These are phyloP conservation scores for Sturnus vulgaris DNA, from an alignment of 2,113 vertebrate species.

Conservation along the genomic window DNA sequence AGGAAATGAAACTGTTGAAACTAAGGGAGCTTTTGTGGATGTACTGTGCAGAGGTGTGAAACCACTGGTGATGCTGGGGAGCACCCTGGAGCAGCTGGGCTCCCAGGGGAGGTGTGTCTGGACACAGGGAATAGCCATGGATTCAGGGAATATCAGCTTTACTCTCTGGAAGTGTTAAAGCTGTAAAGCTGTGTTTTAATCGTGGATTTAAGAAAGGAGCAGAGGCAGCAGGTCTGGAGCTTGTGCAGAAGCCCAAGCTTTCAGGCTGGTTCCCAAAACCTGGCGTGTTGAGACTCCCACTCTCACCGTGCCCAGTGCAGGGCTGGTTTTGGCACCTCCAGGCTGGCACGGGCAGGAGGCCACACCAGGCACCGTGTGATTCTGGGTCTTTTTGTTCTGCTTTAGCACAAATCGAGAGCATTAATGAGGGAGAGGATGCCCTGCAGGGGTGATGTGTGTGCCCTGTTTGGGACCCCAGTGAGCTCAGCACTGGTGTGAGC, in stretches of 20 bases:
- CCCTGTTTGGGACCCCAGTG: fast-evolving
- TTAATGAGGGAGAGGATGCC: fast-evolving
- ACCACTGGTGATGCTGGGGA: not conserved
- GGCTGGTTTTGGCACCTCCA: not conserved
- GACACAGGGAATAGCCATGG: not conserved
- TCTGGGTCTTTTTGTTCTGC: not conserved
- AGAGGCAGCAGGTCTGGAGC: not conserved
- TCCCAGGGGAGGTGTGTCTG: not conserved
- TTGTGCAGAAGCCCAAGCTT: not conserved
- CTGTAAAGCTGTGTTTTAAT: not conserved
- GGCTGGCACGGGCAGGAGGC: not conserved
- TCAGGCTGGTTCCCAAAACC: not conserved
- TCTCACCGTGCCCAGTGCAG: fast-evolving
- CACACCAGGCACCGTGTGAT: fast-evolving
- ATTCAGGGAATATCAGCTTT: not conserved
- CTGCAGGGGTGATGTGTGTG: not conserved
- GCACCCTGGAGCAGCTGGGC: not conserved
- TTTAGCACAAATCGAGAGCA: fast-evolving
- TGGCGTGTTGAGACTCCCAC: fast-evolving
- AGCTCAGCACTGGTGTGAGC: not conserved
- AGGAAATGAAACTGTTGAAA: slow-evolving; percentile 41
- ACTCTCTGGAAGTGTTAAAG: not conserved
- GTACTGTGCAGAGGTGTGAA: not conserved
- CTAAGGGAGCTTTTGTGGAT: not conserved
- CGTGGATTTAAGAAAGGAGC: not conserved